Conservation (phyloP, 2,888 invertebrate genomes). For the Syrphus vitripennis region DNA sequence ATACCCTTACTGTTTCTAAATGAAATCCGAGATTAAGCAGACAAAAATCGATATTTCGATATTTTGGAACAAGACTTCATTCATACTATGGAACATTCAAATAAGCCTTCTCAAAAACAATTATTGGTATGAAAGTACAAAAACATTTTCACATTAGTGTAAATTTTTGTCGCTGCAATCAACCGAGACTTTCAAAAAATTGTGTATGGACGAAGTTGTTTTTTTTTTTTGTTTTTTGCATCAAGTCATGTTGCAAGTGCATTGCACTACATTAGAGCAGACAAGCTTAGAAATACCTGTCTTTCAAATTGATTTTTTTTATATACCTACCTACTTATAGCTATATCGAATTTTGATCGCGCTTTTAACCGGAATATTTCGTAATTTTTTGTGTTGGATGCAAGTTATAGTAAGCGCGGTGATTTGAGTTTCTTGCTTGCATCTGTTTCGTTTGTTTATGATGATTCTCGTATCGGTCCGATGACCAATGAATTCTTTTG, state of each 20-base stretch:
- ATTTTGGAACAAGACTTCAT: no score
- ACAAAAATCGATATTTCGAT: no score
- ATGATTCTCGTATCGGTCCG: constrained; percentile 71
- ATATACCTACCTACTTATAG: neutral
- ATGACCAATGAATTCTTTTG: constrained; percentile 79
- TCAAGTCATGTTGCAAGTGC: constrained; percentile 69
- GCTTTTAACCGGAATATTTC: constrained; percentile 66
- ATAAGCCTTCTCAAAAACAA: no score
- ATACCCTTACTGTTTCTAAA: no score
- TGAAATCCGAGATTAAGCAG: no score
- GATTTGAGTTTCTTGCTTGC: constrained; percentile 22
- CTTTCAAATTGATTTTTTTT: constrained; percentile 4
- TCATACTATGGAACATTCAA: no score
- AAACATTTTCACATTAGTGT: neutral
- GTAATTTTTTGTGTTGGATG: constrained; percentile 51
- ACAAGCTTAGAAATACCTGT: constrained; percentile 24
- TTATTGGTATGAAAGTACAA: no score
- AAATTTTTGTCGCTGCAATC: neutral
- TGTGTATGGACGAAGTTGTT: constrained; percentile 12
- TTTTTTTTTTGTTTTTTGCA: constrained; percentile 5
- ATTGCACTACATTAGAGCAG: constrained; percentile 62
- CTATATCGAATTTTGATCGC: constrained; percentile 49
- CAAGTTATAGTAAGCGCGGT: constrained; percentile 26
- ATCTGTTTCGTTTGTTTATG: constrained; percentile 60
- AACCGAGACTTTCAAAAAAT: constrained; percentile 60